Conservation (phyloP, 1,140 invertebrate species). For the Macrostomum lignano region DNA sequence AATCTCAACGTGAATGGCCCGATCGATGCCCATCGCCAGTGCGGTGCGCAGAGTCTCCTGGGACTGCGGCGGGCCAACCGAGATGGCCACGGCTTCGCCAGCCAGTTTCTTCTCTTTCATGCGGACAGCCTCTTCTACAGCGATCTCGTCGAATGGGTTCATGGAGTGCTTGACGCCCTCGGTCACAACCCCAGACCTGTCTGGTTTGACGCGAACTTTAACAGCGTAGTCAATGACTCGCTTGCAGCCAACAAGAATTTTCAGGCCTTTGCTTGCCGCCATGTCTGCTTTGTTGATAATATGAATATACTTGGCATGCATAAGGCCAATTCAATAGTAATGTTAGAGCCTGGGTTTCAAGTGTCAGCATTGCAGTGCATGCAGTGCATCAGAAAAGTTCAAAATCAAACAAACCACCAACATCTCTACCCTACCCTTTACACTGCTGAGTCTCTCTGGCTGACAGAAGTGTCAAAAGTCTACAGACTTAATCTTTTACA, state of each 20-base stretch:
- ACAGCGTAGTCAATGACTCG: conserved; percentile 96
- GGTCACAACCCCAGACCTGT: conserved; percentile 75
- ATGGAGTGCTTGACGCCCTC: conserved; percentile 95
- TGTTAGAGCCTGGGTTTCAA: too few relatives aligned
- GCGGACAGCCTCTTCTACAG: conserved; percentile 85
- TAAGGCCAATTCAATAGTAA: too few relatives aligned
- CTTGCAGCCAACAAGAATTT: conserved; percentile 84
- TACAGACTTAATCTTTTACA: too few relatives aligned
- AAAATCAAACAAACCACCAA: too few relatives aligned
- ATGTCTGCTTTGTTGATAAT: too few relatives aligned
- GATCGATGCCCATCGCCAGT: conserved; percentile 82
- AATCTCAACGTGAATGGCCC: conserved; percentile 69
- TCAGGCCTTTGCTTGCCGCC: too few relatives aligned
- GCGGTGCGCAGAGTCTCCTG: conserved; percentile 71
- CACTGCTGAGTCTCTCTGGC: too few relatives aligned
- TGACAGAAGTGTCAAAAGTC: too few relatives aligned
- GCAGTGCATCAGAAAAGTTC: too few relatives aligned
- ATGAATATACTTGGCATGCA: too few relatives aligned
- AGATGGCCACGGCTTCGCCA: conserved; percentile 67
- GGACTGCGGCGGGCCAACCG: conserved; percentile 59
- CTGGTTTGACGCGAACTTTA: conserved; percentile 90
- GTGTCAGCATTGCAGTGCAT: too few relatives aligned
- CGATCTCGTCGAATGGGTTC: conserved; percentile 98
- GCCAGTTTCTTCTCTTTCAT: conserved; percentile 89
- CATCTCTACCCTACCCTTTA: too few relatives aligned